Evolutionary conservation across 2,797 vertebrate species (phyloP), one percentile per base, ranked within the genome.

Genomic region (Scarus forsteni): DNA sequence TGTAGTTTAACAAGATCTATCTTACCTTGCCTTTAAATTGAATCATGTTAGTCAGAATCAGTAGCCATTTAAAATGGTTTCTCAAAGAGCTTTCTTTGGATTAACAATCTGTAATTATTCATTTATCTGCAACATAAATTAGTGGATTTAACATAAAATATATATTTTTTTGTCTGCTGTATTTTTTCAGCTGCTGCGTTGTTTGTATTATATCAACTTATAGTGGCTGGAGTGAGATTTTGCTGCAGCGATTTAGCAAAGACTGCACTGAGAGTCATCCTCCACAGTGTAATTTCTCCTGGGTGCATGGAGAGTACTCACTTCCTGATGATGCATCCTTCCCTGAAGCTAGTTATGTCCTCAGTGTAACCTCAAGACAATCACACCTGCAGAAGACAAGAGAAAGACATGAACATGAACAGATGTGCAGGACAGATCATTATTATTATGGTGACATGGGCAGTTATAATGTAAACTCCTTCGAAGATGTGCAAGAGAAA

Each of bases 221-320:
- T 27, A 27, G 27, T 27, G 27, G 27, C 27, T 27, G 27, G 27
- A 27, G 27, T 27, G 27, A 27, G 27, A 27, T 27, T 27, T 27
- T 27, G 27, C 27, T 27, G 16, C 14, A 18, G 5, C 2, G 18
- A 8, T 44, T 59, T 71, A 40, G n/a, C 40, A 10, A 49, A 57
- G 15, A 52, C 5, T 7, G 51, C 18, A 18, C 44, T 3, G 59
- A 51, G 90, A 27, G 90, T 94, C 91, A 95, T 94, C 90, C 95
- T 92, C 53, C 95, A 93, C 79, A 96, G 91, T 79, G 94, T 95
- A 83, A 95, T 93, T 75, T 96, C 96, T 15, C 95, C 92, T 0
- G 96, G 96, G 60, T 97, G 94, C 85, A 95, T 96, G 91, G 96
- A 95, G 5, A 96, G 95, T 57, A 96, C 95, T 0, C 95, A 96